Evolutionary conservation across 2,797 vertebrate species (phyloP).

Genomic region (Pangasius djambal): DNA sequence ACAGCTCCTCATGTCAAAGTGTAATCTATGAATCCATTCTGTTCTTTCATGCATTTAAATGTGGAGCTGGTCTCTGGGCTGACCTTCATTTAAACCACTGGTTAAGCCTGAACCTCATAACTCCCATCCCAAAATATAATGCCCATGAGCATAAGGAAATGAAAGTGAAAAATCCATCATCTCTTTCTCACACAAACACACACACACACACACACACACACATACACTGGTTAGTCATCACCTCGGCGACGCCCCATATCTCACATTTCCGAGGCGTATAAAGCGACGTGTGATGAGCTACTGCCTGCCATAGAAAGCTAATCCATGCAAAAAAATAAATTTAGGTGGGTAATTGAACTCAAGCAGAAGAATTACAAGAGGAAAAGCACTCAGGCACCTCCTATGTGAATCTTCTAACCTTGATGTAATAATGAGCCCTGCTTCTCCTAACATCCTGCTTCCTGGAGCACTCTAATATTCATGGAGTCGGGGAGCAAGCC

Average conservation of each 20-base stretch:
- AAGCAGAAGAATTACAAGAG: slow-evolving; percentile 63
- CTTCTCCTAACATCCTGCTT: slow-evolving; percentile 38
- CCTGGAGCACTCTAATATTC: slow-evolving; percentile 53
- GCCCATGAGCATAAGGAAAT: slow-evolving; percentile 69
- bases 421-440: slow-evolving; percentile 68
- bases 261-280: slow-evolving; percentile 69
- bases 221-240: slow-evolving; percentile 56
- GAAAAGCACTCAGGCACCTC: slow-evolving; percentile 54
- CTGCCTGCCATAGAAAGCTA: slow-evolving; percentile 69
- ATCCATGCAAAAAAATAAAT: slow-evolving; percentile 70
- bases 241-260: slow-evolving; percentile 55
- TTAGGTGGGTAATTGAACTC: slow-evolving; percentile 69
- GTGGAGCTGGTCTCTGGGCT: slow-evolving; percentile 68
- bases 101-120: slow-evolving; percentile 74
- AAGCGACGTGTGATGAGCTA: slow-evolving; percentile 70
- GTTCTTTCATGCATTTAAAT: slow-evolving; percentile 80
- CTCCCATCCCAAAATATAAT: slow-evolving; percentile 63
- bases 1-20: slow-evolving; percentile 64
- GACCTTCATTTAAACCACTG: slow-evolving; percentile 72
- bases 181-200: slow-evolving; percentile 40
- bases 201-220: slow-evolving; percentile 43
- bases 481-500: slow-evolving; percentile 46
- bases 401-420: slow-evolving; percentile 64
- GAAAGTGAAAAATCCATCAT: slow-evolving; percentile 73
- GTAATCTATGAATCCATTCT: slow-evolving; percentile 71